Base-by-base conservation (phyloP, 2,888 invertebrate species). In the Lepas anatifera region DNA sequence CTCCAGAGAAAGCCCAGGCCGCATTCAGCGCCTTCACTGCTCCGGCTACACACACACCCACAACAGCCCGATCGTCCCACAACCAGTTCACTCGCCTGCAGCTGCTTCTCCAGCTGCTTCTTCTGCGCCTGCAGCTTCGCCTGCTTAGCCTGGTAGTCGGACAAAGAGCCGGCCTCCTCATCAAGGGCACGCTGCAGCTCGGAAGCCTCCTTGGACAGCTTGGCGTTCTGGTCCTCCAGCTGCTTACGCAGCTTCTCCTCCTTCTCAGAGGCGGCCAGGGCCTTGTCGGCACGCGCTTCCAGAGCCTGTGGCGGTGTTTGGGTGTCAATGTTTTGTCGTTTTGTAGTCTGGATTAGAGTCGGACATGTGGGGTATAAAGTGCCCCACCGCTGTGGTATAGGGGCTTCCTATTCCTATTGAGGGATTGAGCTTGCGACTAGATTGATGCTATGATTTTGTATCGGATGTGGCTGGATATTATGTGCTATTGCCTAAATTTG, bases 31-130 rank as follows among this genome's bases (percentile, higher is more conserved):
- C n/a, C n/a, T n/a, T n/a, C n/a, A n/a, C n/a, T n/a, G n/a, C n/a
- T n/a, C n/a, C n/a, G n/a, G n/a, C n/a, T n/a, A n/a, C n/a, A n/a
- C n/a, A n/a, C n/a, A n/a, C n/a, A n/a, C n/a, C n/a, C n/a, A n/a
- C n/a, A n/a, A n/a, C n/a, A n/a, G n/a, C n/a, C n/a, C n/a, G n/a
- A n/a, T n/a, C n/a, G n/a, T n/a, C n/a, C n/a, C n/a, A n/a, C n/a
- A n/a, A n/a, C n/a, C n/a, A n/a, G n/a, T n/a, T 13, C 13, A 69
- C 71, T 43, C 66, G 69, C 71, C 75, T 84, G 83, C 77, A 99
- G 87, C 84, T 98, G 97, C 75, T 88, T 85, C 83, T 99, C 97
- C 82, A 95, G 86, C 83, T 98, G 98, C 80, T 78, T 80, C 77
- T 84, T 84, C 76, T 82, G 83, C 37, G 70, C 68, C 52, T 68